phyloP scores from a whole-genome alignment of 2,797 vertebrate genomes.

The Psittacula echo region DNA sequence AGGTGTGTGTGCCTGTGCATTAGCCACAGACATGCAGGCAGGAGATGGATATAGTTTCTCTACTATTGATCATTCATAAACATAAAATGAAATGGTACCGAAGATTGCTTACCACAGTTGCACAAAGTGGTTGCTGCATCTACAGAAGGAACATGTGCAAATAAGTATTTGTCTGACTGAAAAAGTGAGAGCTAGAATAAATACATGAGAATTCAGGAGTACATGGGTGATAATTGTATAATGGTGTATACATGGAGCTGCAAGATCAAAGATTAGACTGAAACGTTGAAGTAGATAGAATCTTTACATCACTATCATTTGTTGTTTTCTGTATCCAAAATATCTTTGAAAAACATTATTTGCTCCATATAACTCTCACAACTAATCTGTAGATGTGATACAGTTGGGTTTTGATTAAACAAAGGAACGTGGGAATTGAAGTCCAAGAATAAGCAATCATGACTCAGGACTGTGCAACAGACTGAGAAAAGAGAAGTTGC shows the following conservation, averaged over 20 bases:
- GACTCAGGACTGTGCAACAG: neutral
- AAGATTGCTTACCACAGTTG: neutral
- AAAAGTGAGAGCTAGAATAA: neutral
- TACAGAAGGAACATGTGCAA: neutral
- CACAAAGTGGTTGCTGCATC: neutral
- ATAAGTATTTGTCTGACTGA: neutral
- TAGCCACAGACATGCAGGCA: neutral
- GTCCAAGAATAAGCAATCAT: neutral
- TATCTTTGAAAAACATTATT: neutral
- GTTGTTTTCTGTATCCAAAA: slow-evolving; percentile 19
- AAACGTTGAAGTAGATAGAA: neutral
- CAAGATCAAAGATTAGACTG: slow-evolving; percentile 29
- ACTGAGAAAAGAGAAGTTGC: neutral
- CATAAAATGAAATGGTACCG: neutral
- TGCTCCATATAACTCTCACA: neutral
- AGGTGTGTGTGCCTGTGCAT: neutral
- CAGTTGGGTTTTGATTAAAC: slow-evolving; percentile 35
- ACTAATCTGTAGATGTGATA: slow-evolving; percentile 20
- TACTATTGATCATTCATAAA: neutral
- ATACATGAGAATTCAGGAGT: slow-evolving; percentile 5
- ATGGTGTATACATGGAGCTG: neutral
- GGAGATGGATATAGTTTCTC: slow-evolving; percentile 13
- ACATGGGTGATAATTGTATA: neutral
- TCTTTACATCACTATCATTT: neutral
- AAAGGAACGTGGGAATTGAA: neutral